A percentile compares a stretch with the other conserved stretches of the same genome.
These are phyloP conservation scores for Pantherophis vulpinus DNA, from an alignment of 2,797 vertebrate genomes.

Conservation along the genomic window DNA sequence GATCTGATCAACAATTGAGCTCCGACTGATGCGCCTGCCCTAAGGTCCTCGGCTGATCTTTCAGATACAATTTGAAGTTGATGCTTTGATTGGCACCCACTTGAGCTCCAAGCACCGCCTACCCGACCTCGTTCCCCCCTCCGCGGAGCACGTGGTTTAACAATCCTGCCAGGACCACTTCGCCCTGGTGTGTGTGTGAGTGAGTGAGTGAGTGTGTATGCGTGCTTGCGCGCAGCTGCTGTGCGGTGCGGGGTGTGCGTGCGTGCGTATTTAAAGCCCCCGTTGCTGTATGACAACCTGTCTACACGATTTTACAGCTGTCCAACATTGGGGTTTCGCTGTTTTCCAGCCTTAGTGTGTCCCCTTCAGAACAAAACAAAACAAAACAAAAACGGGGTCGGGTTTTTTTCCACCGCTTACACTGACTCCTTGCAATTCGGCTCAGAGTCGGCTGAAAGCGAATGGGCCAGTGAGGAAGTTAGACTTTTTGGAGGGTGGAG, in stretches of 20 bases:
- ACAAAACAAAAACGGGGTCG: constrained; percentile 34
- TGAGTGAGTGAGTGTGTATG: constrained; percentile 46
- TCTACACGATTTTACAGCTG: constrained; percentile 91
- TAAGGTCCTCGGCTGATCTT: constrained; percentile 95
- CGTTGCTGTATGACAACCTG: constrained; percentile 93
- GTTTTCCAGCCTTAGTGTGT: constrained; percentile 77
- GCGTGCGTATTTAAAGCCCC: constrained; percentile 83
- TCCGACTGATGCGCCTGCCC: constrained; percentile 97
- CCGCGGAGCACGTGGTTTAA: constrained; percentile 84
- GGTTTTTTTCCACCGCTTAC: background rate
- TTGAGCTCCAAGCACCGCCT: constrained; percentile 87
- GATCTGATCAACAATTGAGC: constrained; percentile 97
- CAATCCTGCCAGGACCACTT: constrained; percentile 80
- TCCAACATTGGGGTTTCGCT: constrained; percentile 87
- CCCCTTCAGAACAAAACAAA: constrained; percentile 72
- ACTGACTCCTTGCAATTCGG: constrained; percentile 32
- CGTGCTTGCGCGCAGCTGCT: constrained; percentile 57
- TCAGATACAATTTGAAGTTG: constrained; percentile 99
- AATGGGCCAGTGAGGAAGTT: constrained; percentile 32
- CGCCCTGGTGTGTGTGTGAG: constrained; percentile 54
- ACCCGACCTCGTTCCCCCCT: constrained; percentile 57
- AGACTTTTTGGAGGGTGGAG: background rate
- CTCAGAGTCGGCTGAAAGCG: constrained; percentile 35
- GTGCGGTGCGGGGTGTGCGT: constrained; percentile 65
- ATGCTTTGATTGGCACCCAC: constrained; percentile 99